A percentile compares a stretch with the other conserved stretches of the same genome.
These are phyloP conservation scores for Penaeus vannamei DNA, from an alignment of 1,140 invertebrate species.

Conservation along the genomic window DNA sequence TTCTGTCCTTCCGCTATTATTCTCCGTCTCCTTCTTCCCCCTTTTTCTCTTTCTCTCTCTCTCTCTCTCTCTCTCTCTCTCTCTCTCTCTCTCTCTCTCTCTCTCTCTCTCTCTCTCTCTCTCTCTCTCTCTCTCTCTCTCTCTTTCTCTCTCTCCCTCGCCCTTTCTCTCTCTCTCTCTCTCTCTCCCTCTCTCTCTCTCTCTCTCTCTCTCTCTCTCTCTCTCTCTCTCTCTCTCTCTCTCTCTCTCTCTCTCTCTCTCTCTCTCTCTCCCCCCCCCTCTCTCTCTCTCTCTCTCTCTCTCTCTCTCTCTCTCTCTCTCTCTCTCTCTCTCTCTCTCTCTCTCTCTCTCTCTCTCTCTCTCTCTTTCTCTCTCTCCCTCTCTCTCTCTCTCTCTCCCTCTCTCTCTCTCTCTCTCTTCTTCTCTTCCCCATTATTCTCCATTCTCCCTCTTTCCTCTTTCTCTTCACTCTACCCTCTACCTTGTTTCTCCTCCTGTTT, in stretches of 20 bases:
- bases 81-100: no score
- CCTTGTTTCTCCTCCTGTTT: no score
- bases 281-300: background rate
- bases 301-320: background rate
- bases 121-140: no score
- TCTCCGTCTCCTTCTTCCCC: no score
- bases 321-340: background rate
- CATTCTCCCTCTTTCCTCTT: background rate
- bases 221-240: background rate
- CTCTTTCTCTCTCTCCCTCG: no score
- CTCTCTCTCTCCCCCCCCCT: background rate
- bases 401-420: background rate
- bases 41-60: no score
- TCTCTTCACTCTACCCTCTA: background rate
- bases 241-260: constrained; percentile 13
- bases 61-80: no score
- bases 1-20: no score
- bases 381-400: background rate
- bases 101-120: no score
- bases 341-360: background rate
- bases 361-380: background rate
- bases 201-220: background rate
- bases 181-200: no score
- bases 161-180: background rate
- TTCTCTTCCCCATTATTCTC: background rate